Base-by-base conservation (phyloP, 2,797 vertebrate genomes). In the Scomberomorus guttatus region DNA sequence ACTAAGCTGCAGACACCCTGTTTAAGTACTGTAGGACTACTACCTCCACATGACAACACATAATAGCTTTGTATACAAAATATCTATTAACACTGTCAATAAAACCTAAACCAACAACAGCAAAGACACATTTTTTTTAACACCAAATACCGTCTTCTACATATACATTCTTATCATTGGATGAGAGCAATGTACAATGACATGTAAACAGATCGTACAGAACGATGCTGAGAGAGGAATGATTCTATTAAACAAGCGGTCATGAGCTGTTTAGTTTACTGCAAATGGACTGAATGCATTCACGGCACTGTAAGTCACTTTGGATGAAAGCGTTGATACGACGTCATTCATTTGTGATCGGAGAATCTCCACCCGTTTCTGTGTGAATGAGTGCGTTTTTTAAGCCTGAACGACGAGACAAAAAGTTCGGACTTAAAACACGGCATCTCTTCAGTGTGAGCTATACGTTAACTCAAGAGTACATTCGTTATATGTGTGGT, bases 11-110 rank as follows among this genome's bases (percentile, higher is more conserved):
- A 81, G 66, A 72, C 69, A 64, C 73, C 80, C 67, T 57, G 52
- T 37, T 56, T 46, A 25, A 69, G 58, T 74, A 61, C 72, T 42
- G 46, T 44, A 15, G 70, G 61, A 86, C 81, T 71, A 84, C 80
- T 77, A 85, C 84, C 76, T 86, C 83, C 79, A 90, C 86, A 46
- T 55, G 27, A 85, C 75, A n/a, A 90, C 81, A 81, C 67, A 51
- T 25, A 78, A 67, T 66, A 87, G 22, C 56, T 89, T 75, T 54
- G 78, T 87, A 83, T 89, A 89, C 65, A 91, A 93, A 92, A 90
- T 88, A 91, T 83, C 81, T 73, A 91, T 75, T 10, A 79, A 85
- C 85, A 91, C 81, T 6, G 71, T 81, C 71, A 68, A 89, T 78
- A 3, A 72, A 89, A 82, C 79, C 80, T 59, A 73, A 89, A 77